Conservation (phyloP, 2,113 vertebrate genomes). For the Aviceda subcristata region DNA sequence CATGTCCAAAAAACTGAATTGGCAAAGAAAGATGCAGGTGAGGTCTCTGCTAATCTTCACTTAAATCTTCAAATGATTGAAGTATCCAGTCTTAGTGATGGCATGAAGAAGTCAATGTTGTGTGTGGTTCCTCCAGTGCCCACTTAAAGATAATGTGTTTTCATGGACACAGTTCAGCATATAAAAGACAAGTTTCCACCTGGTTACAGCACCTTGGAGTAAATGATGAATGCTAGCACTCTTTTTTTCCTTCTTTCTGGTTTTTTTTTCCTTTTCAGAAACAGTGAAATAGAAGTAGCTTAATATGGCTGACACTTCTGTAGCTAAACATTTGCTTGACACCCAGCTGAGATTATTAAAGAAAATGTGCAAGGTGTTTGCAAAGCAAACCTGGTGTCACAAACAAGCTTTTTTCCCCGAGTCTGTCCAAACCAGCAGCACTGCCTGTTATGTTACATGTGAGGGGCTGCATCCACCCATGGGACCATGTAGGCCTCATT, state of each 20-base stretch:
- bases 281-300: background rate
- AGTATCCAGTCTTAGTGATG: background rate
- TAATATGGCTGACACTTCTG: background rate
- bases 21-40: background rate
- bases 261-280: background rate
- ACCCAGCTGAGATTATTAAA: background rate
- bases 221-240: background rate
- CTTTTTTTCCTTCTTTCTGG: background rate
- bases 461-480: background rate
- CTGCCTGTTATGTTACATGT: fast-evolving
- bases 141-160: conserved; percentile 42
- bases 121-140: conserved; percentile 16
- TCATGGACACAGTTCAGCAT: conserved; percentile 9
- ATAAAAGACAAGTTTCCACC: conserved; percentile 13
- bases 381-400: background rate
- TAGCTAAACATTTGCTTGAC: background rate
- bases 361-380: background rate
- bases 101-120: background rate
- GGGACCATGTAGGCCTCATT: background rate
- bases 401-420: background rate
- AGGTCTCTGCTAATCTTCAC: background rate
- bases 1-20: background rate
- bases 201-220: conserved; percentile 45
- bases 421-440: background rate
- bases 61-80: background rate